Base-by-base conservation (phyloP, 92 coral and sea anemone species). In the Meandrina meandrites region DNA sequence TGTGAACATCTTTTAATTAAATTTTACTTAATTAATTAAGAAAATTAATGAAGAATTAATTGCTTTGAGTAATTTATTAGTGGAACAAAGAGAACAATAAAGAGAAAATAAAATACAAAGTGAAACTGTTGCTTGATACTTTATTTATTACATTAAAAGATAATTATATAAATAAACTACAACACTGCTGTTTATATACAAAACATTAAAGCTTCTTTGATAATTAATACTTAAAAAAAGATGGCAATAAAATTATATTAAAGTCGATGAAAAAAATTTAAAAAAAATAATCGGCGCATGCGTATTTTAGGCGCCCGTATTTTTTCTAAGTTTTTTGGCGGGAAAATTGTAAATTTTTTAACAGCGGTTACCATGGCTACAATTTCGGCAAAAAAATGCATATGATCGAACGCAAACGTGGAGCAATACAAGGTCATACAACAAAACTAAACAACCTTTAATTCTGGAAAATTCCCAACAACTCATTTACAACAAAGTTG, bases 241-340 rank as follows among this genome's bases (percentile, higher is more conserved):
- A 62, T 8, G 6, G 3, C 3, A 21, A 3, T 60, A 12, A 22
- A 21, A 16, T 60, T 22, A 21, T 24, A 62, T 24, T 24, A 5
- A 62, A n/a, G 12, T 62, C 21, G n/a, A n/a, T n/a, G n/a, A n/a
- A n/a, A n/a, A n/a, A n/a, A n/a, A n/a, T 62, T n/a, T n/a, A 11
- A 62, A 62, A 62, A 62, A 62, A 62, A n/a, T n/a, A 66, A 27
- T 1, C 34, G 71, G 71, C 71, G 71, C 71, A 66, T 66, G 71
- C 71, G 85, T 40, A 66, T 66, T 66, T 66, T 27, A 13, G 35
- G 71, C 71, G 71, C 71, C 71, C 35, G 71, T 66, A 66, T 66
- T 66, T 66, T 57, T 66, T 66, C 71, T 66, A 66, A 66, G 71
- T 66, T 13, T 66, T 66, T 66, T 66, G 71, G 71, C 71, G 71